These are phyloP conservation scores for Heliopora coerulea DNA, from an alignment of 92 coral and sea anemone species.

Conservation along the genomic window DNA sequence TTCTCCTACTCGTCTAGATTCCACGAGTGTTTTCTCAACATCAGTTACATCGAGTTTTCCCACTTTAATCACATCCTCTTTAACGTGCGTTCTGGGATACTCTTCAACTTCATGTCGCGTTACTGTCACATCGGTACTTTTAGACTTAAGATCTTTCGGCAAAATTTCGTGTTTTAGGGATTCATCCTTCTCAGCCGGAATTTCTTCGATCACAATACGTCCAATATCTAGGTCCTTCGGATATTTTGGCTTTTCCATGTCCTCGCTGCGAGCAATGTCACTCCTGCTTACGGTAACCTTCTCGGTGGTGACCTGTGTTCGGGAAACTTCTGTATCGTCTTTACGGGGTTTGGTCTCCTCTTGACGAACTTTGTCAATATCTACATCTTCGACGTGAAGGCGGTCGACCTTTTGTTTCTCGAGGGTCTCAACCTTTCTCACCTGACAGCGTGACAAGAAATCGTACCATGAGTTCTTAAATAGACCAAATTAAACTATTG, in stretches of 20 bases:
- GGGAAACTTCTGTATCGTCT: background rate
- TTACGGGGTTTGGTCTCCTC: background rate
- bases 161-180: background rate
- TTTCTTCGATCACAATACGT: background rate
- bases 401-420: background rate
- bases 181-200: background rate
- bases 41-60: constrained; percentile 12
- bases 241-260: background rate
- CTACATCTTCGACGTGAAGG: background rate
- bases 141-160: background rate
- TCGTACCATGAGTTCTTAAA: too few species aligned
- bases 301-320: background rate
- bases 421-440: background rate
- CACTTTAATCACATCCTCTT: background rate
- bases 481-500: too few species aligned
- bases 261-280: background rate
- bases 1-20: background rate
- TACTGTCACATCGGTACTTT: background rate
- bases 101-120: background rate
- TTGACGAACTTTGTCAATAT: background rate
- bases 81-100: background rate
- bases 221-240: constrained; percentile 12
- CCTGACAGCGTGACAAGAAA: too few species aligned
- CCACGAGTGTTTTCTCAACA: background rate
- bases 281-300: background rate